Base-by-base conservation (phyloP, 2,797 vertebrate species). In the Silurus aristotelis region DNA sequence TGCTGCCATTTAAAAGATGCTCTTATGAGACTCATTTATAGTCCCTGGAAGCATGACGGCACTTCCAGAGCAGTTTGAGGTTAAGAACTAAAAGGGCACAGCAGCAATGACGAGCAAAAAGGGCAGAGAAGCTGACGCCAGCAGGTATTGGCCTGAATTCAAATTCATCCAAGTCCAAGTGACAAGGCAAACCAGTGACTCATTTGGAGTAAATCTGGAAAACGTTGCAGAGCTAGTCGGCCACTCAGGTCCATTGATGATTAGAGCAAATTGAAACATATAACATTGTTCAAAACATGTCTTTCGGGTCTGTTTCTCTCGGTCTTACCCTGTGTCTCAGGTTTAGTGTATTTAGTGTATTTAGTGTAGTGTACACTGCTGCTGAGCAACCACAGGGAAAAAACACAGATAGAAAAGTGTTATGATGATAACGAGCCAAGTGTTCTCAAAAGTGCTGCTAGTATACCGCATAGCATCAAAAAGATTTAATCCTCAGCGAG, bases 401-500 rank as follows among this genome's bases (percentile, higher is more conserved):
- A 31, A 81, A 31, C 63, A 25, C 48, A 84, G 80, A n/a, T 75
- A 85, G 71, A 77, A 83, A 83, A 88, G 85, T 88, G 87, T 89
- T 84, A 75, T 88, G 72, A 66, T 82, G 84, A 87, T 82, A 85
- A 82, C 81, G 82, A 86, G 85, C 76, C 60, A 84, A 85, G 85
- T 88, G 71, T 85, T 84, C 71, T 87, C 68, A 78, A 83, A 83
- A 82, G 84, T 89, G 77, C 72, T 82, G 60, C 63, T 83, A 82
- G 83, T 67, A 38, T 79, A 64, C 72, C 79, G 79, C 67, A 86
- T 52, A 75, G 64, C 82, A 72, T 88, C 83, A 60, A 83, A 85
- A n/a, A 71, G 63, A 61, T 64, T 67, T 85, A 88, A 89, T 60
- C 85, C 75, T 15, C 58, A 79, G 5, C 3, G 6, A 72, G 46